phyloP scores from a whole-genome alignment of 2,888 invertebrate species.

The Eupithecia pulchellata region DNA sequence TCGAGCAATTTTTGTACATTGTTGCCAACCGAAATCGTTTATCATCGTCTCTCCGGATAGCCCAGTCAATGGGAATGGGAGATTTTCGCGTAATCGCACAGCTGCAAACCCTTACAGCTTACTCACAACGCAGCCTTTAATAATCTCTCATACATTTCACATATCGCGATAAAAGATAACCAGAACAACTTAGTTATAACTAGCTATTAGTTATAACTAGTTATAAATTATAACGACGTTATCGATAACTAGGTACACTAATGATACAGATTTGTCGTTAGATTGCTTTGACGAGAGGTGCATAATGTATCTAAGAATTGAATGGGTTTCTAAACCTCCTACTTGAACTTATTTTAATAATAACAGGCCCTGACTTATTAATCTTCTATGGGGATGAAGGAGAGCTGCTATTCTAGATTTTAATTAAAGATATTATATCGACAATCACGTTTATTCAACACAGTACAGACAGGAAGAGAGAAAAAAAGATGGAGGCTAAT shows the following conservation, averaged over 20 bases:
- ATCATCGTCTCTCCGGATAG: no score
- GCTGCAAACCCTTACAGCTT: background rate
- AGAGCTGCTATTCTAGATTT: no score
- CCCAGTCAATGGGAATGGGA: no score
- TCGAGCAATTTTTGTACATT: no score
- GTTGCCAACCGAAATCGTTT: no score
- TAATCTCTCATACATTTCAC: slow-evolving; percentile 11
- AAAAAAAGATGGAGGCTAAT: no score
- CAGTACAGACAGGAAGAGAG: no score
- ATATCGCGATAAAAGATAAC: slow-evolving; percentile 3
- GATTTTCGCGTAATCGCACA: no score
- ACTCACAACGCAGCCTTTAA: background rate
- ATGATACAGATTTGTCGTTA: slow-evolving; percentile 4
- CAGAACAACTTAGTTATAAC: background rate
- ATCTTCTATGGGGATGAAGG: no score
- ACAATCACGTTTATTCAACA: no score
- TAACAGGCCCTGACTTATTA: background rate
- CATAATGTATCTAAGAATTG: background rate
- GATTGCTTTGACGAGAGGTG: slow-evolving; percentile 12
- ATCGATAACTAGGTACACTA: slow-evolving; percentile 8
- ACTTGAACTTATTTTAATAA: background rate
- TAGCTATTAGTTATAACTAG: slow-evolving; percentile 1
- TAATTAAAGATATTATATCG: no score
- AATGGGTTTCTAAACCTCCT: background rate
- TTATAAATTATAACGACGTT: slow-evolving; percentile 4